Base-by-base conservation (phyloP, 2,797 vertebrate genomes). In the Xenopus petersii region DNA sequence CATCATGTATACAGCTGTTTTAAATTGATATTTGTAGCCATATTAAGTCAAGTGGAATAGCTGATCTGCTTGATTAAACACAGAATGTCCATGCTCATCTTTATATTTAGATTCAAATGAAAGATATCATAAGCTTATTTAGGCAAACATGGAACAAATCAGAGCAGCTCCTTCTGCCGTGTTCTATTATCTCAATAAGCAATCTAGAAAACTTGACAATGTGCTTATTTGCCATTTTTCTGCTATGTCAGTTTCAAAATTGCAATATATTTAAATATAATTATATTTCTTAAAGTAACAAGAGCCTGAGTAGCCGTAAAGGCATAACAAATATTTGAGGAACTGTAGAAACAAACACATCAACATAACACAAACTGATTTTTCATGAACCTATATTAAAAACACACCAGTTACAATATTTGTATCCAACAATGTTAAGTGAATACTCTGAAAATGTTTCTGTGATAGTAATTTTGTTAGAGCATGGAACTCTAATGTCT, bases 221-320 rank as follows among this genome's bases (percentile, higher is more conserved):
- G 71, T 60, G 67, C 76, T 74, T 70, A 70, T 79, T 73, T 79
- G 76, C 65, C 47, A 70, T 70, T 70, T 73, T 74, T 79, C 69
- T 79, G 71, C 66, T 64, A 79, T 12, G 26, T 74, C 71, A 64
- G 42, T 73, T 74, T 74, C 54, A 73, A 65, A 79, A 79, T 78
- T 73, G 64, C 12, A 74, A 74, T 73, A 24, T 73, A 60, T 73
- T 79, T 59, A 46, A 74, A 67, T 21, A 33, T 46, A 69, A 69
- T 69, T 55, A 69, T 56, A 61, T 42, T 30, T 30, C 46, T 64
- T 75, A 21, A 60, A 17, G 12, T 51, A 12, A 51, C 11, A 5
- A 51, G 15, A 5, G 12, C 49, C 49, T 51, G 49, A 51, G 36
- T 42, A 42, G 6, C 8, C 5, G 6, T 42, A 42, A 42, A 42